Conservation (phyloP, 2,113 vertebrate species). For the Tragelaphus buxtoni region DNA sequence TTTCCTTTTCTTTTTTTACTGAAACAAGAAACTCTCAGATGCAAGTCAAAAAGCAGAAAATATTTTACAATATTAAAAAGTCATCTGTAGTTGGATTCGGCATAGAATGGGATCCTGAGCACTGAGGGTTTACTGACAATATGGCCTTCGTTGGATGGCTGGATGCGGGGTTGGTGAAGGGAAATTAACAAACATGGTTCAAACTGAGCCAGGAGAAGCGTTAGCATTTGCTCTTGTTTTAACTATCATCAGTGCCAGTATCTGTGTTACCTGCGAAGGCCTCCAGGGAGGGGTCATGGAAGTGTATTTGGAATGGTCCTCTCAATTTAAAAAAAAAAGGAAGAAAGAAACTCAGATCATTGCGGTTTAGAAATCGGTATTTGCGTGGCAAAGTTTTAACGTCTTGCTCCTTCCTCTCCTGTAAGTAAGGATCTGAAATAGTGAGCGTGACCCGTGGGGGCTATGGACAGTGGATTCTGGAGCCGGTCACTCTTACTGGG, state of each 20-base stretch:
- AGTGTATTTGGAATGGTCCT: slow-evolving; percentile 71
- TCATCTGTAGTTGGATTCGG: slow-evolving; percentile 72
- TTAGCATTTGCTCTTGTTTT: slow-evolving; percentile 60
- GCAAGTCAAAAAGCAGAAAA: slow-evolving; percentile 84
- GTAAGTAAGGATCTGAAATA: slow-evolving; percentile 63
- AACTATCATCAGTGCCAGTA: slow-evolving; percentile 77
- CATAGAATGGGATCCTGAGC: slow-evolving; percentile 78
- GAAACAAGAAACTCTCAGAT: slow-evolving; percentile 87
- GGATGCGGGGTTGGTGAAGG: slow-evolving; percentile 27
- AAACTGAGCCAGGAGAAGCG: slow-evolving; percentile 60
- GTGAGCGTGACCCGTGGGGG: slow-evolving; percentile 58
- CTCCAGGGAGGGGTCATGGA: slow-evolving; percentile 70
- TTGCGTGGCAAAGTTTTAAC: slow-evolving; percentile 63
- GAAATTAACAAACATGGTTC: slow-evolving; percentile 61
- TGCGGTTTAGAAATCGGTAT: slow-evolving; percentile 78
- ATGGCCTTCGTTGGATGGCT: slow-evolving; percentile 71
- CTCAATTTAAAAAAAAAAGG: slow-evolving; percentile 70
- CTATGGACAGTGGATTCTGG: slow-evolving; percentile 15
- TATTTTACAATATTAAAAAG: slow-evolving; percentile 85
- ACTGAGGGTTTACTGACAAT: slow-evolving; percentile 69
- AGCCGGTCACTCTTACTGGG: slow-evolving; percentile 84
- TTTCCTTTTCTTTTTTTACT: slow-evolving; percentile 84
- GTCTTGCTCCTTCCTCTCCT: slow-evolving; percentile 55
- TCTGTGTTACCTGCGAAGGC: slow-evolving; percentile 64
- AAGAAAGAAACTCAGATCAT: slow-evolving; percentile 37